phyloP scores from a whole-genome alignment of 2,888 invertebrate species.

The Drosophila bunnanda region DNA sequence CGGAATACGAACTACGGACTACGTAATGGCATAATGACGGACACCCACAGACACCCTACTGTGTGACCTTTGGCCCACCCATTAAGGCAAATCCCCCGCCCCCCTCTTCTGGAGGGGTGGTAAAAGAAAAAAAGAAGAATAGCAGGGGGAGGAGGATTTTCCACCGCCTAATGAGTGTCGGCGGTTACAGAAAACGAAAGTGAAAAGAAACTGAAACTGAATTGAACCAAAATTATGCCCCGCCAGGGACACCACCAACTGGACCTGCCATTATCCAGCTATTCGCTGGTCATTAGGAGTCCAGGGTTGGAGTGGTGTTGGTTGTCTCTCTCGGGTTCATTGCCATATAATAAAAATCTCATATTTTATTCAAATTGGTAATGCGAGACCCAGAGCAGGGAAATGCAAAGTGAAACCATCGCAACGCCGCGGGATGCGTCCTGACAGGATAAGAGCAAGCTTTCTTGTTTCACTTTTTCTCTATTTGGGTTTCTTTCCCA shows the following conservation, averaged over 20 bases:
- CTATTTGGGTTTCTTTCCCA: not conserved
- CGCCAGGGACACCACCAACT: slow-evolving; percentile 38
- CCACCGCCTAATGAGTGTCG: slow-evolving; percentile 73
- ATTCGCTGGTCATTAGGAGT: slow-evolving; percentile 69
- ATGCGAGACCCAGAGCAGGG: slow-evolving; percentile 64
- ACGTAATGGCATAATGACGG: slow-evolving; percentile 20
- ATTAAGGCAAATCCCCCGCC: slow-evolving; percentile 12
- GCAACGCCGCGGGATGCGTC: slow-evolving; percentile 25
- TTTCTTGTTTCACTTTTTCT: not conserved
- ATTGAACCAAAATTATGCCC: slow-evolving; percentile 65
- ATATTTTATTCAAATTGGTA: slow-evolving; percentile 84
- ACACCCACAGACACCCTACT: slow-evolving; percentile 22
- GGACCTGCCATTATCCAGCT: slow-evolving; percentile 72
- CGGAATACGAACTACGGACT: not conserved
- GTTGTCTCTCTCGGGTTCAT: slow-evolving; percentile 1
- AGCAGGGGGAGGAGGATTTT: slow-evolving; percentile 30
- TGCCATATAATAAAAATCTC: slow-evolving; percentile 76
- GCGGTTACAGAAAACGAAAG: slow-evolving; percentile 54
- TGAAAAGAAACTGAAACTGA: not conserved
- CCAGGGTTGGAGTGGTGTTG: too few species aligned
- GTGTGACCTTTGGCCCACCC: not conserved
- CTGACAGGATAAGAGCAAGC: not conserved
- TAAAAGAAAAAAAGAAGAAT: not conserved
- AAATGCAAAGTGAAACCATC: slow-evolving; percentile 40
- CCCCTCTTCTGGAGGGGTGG: not conserved